Evolutionary conservation across 2,797 vertebrate genomes (phyloP).

Genomic region (Scyliorhinus canicula): DNA sequence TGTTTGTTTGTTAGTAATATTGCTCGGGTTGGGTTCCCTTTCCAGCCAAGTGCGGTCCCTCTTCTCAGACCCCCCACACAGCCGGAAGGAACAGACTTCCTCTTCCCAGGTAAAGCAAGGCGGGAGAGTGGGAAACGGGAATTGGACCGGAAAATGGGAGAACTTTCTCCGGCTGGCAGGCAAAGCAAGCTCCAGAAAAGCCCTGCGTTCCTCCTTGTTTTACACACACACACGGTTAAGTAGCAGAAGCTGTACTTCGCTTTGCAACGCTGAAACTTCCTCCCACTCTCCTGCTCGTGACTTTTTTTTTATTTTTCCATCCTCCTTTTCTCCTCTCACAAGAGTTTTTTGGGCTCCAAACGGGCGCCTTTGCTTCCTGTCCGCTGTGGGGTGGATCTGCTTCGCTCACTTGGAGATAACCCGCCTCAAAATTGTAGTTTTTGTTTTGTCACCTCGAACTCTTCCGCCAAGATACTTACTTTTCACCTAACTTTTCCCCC

Average conservation of each 20-base stretch:
- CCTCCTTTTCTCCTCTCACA: neutral
- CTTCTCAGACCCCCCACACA: neutral
- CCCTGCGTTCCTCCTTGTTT: too few species aligned
- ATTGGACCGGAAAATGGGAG: too few species aligned
- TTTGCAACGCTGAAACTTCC: neutral
- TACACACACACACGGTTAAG: neutral
- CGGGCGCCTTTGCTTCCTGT: neutral
- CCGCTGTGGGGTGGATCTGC: neutral
- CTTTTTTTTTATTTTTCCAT: neutral
- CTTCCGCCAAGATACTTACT: neutral
- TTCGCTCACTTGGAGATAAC: neutral
- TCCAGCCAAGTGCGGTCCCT: neutral
- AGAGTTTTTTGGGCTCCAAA: neutral
- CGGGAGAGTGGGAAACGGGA: neutral
- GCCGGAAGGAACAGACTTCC: neutral
- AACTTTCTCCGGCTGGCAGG: neutral
- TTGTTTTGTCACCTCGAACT: neutral
- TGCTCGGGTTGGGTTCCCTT: neutral
- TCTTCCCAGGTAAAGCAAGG: neutral
- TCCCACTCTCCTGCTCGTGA: neutral
- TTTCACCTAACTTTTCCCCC: neutral
- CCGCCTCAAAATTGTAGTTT: neutral
- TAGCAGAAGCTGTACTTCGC: neutral
- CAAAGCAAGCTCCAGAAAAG: neutral
- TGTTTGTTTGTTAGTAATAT: neutral